phyloP scores from a whole-genome alignment of 2,113 vertebrate species.

The Centropus unirufus region DNA sequence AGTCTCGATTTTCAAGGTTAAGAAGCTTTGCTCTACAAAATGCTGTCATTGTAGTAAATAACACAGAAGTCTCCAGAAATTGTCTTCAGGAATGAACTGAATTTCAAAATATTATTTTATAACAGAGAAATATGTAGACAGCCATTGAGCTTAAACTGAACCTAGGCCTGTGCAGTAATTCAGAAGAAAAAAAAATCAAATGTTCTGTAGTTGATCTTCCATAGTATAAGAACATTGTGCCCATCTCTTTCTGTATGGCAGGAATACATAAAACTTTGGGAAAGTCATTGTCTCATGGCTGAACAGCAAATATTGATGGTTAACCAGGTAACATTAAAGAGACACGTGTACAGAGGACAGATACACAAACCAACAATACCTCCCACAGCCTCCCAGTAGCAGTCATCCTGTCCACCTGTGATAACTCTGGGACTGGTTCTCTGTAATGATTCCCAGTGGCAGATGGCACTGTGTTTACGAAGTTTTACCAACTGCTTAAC shows the following conservation, averaged over 20 bases:
- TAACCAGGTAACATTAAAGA: background rate
- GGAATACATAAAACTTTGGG: background rate
- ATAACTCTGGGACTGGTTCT: background rate
- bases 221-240: background rate
- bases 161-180: background rate
- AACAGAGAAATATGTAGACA: background rate
- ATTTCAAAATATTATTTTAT: background rate
- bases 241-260: background rate
- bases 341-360: background rate
- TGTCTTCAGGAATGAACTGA: background rate
- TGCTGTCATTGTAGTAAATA: background rate
- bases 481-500: background rate
- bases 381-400: background rate
- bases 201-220: background rate
- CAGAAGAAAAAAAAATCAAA: background rate
- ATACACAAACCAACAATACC: background rate
- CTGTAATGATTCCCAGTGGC: background rate
- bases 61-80: background rate
- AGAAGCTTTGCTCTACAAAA: background rate
- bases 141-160: background rate
- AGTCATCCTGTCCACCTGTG: background rate
- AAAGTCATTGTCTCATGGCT: background rate
- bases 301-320: background rate
- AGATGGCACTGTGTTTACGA: background rate
- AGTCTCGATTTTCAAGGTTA: background rate